A percentile compares a stretch with the other conserved stretches of the same genome.
These are phyloP conservation scores for Amaurobius ferox DNA, from an alignment of 2,888 invertebrate genomes.

Conservation along the genomic window DNA sequence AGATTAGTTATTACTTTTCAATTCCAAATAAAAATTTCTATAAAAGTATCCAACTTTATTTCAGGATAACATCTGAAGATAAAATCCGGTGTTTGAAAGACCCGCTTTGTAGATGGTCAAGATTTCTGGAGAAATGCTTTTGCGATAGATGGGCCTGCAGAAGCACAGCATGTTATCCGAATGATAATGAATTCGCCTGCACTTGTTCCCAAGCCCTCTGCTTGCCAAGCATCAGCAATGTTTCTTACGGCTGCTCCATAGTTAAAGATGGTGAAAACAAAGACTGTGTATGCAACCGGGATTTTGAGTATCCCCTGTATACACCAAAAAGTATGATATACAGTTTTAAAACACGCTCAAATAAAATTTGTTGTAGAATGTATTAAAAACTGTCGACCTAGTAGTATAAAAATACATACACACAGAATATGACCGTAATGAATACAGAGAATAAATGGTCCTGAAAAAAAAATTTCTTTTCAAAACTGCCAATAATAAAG, in stretches of 20 bases:
- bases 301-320: constrained; percentile 29
- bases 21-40: no score
- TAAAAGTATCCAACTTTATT: no score
- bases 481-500: no score
- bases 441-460: no score
- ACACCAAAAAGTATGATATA: constrained; percentile 26
- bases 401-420: no score
- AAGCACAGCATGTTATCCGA: constrained; percentile 9
- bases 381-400: no score
- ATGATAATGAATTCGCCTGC: background rate
- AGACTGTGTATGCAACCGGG: constrained; percentile 16
- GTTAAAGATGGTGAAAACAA: background rate
- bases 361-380: no score
- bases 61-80: background rate
- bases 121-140: constrained; percentile 21
- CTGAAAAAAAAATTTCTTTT: no score
- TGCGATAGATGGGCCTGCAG: constrained; percentile 31
- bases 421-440: no score
- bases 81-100: constrained; percentile 16
- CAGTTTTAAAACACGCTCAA: no score
- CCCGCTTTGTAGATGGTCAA: constrained; percentile 36
- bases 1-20: no score
- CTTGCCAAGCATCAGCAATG: background rate
- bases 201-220: constrained; percentile 39
- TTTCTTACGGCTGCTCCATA: background rate